Conservation (phyloP, 2,113 vertebrate genomes). For the Upupa epops region DNA sequence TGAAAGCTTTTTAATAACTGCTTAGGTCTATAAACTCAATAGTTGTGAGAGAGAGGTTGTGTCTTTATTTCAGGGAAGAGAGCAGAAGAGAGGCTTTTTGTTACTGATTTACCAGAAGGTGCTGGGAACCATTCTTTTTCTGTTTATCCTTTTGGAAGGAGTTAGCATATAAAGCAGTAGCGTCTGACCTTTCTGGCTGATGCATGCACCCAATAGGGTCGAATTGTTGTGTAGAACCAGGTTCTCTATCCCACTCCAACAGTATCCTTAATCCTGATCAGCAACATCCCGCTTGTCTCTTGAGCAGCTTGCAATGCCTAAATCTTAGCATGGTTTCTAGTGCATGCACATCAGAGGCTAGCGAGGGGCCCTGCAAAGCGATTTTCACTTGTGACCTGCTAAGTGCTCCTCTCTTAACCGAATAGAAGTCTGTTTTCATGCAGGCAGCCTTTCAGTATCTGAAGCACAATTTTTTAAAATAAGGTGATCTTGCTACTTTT, state of each 20-base stretch:
- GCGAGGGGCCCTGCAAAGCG: not conserved
- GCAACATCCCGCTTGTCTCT: not conserved
- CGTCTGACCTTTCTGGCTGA: not conserved
- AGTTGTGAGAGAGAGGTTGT: not conserved
- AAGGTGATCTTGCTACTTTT: not conserved
- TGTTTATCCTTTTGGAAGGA: not conserved
- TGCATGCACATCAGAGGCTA: not conserved
- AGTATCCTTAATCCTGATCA: conserved; percentile 17
- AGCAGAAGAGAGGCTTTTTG: not conserved
- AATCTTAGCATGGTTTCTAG: not conserved
- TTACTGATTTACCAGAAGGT: conserved; percentile 1
- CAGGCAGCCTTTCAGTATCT: not conserved
- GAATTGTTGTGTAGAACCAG: not conserved
- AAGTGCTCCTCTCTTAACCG: not conserved
- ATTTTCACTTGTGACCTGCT: conserved; percentile 1
- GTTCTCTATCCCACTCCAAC: not conserved
- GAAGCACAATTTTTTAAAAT: not conserved
- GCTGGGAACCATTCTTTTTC: not conserved
- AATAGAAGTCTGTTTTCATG: not conserved
- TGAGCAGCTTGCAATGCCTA: not conserved
- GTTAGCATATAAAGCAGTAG: not conserved
- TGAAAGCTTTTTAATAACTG: conserved; percentile 55
- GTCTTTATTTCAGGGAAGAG: not conserved
- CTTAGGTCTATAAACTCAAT: conserved; percentile 41
- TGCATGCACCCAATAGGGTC: not conserved